These are phyloP conservation scores for Coelopa pilipes DNA, from an alignment of 2,888 invertebrate species.

Conservation along the genomic window DNA sequence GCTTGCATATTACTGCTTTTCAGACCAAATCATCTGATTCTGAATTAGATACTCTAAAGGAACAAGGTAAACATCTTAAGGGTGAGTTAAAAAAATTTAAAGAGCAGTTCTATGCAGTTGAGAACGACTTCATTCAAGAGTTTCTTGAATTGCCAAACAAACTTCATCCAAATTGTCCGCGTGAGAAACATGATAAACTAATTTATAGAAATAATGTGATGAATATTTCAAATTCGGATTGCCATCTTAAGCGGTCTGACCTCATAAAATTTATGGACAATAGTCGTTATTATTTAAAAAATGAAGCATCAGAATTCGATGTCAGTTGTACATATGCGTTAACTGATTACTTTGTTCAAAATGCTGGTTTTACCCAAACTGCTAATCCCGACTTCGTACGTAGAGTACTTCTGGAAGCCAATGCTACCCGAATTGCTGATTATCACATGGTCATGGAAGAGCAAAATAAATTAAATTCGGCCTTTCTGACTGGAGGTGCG, in stretches of 20 bases:
- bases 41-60: conserved; percentile 57
- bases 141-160: conserved; percentile 77
- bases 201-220: conserved; percentile 53
- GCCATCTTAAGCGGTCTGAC: conserved; percentile 59
- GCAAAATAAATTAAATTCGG: conserved; percentile 68
- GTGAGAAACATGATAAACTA: conserved; percentile 49
- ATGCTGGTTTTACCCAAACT: conserved; percentile 73
- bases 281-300: conserved; percentile 74
- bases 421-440: conserved; percentile 70
- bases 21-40: neutral
- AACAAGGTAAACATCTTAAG: conserved; percentile 70
- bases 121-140: conserved; percentile 75
- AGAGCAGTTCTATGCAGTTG: conserved; percentile 75
- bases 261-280: conserved; percentile 63
- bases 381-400: conserved; percentile 83
- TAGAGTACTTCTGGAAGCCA: conserved; percentile 79
- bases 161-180: conserved; percentile 74
- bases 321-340: conserved; percentile 64
- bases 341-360: conserved; percentile 61
- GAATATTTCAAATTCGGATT: conserved; percentile 47
- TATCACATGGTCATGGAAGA: conserved; percentile 73
- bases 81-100: conserved; percentile 75
- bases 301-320: conserved; percentile 80
- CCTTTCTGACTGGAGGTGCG: conserved; percentile 81
- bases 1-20: neutral